These are phyloP conservation scores for Dendrocincla fuliginosa DNA, from an alignment of 2,797 vertebrate species.

Conservation along the genomic window DNA sequence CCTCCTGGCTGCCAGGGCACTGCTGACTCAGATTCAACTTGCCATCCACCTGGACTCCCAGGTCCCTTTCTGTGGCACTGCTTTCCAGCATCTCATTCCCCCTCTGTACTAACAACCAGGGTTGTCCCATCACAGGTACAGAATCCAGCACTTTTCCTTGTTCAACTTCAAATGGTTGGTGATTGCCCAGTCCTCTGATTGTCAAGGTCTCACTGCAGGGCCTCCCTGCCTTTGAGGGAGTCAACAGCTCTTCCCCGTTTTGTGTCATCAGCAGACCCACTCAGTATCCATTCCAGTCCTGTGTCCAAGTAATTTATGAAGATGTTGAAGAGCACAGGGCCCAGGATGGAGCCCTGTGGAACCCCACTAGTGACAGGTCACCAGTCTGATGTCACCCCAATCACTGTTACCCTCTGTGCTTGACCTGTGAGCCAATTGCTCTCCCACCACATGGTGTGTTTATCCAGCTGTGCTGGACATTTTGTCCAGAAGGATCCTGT, in stretches of 20 bases:
- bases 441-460: neutral
- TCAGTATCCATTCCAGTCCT: neutral
- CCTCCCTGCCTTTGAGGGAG: neutral
- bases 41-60: neutral
- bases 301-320: neutral
- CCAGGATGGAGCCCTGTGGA: neutral
- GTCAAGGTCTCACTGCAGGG: neutral
- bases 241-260: neutral
- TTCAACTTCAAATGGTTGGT: neutral
- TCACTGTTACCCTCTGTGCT: neutral
- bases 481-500: neutral
- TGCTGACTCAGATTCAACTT: neutral
- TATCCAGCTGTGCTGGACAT: neutral
- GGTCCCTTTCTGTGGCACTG: neutral
- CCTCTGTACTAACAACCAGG: neutral
- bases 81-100: neutral
- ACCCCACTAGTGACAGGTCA: neutral
- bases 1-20: neutral
- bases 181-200: neutral
- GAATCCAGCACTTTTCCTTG: neutral
- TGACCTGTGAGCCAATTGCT: neutral
- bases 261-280: neutral
- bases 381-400: neutral
- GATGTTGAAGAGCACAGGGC: neutral
- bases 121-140: neutral